Base-by-base conservation (phyloP, 2,888 invertebrate genomes). In the Balanococcus diminutus region DNA sequence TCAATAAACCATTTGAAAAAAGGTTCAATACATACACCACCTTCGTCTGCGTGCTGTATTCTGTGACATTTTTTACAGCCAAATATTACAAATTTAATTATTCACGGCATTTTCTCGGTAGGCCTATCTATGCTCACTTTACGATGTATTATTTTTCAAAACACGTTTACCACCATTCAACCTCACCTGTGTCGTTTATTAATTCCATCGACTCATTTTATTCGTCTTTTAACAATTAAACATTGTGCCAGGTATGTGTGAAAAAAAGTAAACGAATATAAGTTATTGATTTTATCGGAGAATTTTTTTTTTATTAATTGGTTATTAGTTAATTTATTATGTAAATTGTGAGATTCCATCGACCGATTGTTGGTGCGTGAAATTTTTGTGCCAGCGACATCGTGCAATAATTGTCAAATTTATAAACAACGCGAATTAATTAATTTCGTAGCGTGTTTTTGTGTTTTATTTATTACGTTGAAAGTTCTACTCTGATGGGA, bases 391-490 rank as follows among this genome's bases (percentile, higher is more conserved):
- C 28, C 67, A 51, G 2, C 28, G 5, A 67, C 16, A 67, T 67
- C 2, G 67, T 67, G 67, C 14, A 25, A 31, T 67, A 67, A 67
- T 67, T 67, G 67, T 67, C 67, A 67, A 67, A 67, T 67, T 28
- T 67, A 67, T 67, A 11, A 67, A 67, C 67, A 28, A 67, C 0
- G 31, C 31, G 67, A 31, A 28, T 67, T 67, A 67, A 67, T 51
- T 51, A 51, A 51, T 51, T 51, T 51, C 19, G 51, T 51, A 51
- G 19, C 51, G 51, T 51, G 19, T 51, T 51, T 19, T 51, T 19
- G 51, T 51, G n/a, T n/a, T 19, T 51, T 51, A 51, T 51, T 51
- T 51, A 51, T 51, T 19, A 19, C 51, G 19, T 51, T 5, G 42
- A 42, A 51, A 51, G 51, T 51, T 51, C 19, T 51, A 6, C 51